phyloP scores from a whole-genome alignment of 2,888 invertebrate genomes.

The Idaea dimidiata region DNA sequence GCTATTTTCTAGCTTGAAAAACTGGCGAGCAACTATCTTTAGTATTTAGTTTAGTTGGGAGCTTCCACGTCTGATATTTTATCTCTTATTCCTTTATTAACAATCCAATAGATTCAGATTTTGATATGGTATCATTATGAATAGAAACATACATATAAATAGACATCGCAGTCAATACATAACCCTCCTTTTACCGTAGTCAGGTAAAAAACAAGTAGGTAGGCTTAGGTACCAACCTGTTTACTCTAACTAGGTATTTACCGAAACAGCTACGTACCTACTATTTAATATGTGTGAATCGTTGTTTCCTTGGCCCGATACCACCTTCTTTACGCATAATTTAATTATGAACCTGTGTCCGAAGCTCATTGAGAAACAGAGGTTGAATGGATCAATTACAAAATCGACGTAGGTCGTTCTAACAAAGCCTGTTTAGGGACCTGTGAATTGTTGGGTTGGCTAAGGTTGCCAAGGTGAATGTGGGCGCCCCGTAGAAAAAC shows the following conservation, averaged over 20 bases:
- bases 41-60: no score
- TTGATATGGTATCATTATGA: no score
- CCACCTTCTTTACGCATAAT: constrained; percentile 1
- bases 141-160: no score
- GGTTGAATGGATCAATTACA: not conserved
- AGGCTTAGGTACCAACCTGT: no score
- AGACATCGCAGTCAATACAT: no score
- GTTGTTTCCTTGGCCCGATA: not conserved
- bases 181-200: no score
- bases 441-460: not conserved
- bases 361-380: not conserved
- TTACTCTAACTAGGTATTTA: not conserved
- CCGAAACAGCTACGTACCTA: not conserved
- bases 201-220: no score
- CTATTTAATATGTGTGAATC: not conserved
- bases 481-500: not conserved
- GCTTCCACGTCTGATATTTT: no score
- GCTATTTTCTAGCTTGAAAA: no score
- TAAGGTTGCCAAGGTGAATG: not conserved
- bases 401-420: not conserved
- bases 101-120: no score
- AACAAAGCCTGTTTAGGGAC: not conserved
- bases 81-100: no score
- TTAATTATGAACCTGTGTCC: not conserved
- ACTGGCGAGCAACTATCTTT: no score